Evolutionary conservation across 23 tunicate species (phyloP).

Genomic region (Clavelina lepadiformis): DNA sequence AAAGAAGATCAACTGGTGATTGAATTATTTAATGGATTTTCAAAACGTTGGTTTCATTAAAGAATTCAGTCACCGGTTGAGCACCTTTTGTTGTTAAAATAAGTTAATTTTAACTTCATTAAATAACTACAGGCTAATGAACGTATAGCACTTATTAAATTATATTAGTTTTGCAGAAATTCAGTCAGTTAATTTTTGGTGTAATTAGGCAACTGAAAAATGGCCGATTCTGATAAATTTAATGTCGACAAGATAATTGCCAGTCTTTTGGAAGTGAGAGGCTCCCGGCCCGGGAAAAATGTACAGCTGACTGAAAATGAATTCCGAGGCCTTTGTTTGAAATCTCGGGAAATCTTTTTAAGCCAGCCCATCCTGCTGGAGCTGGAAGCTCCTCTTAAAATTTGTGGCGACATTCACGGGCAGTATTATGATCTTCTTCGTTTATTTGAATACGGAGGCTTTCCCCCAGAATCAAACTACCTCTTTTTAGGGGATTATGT

Average conservation of each 20-base stretch:
- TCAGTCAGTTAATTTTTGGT: background rate
- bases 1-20: no score
- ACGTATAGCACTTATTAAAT: no score
- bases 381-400: constrained; percentile 96
- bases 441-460: constrained; percentile 94
- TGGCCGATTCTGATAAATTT: constrained; percentile 93
- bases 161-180: background rate
- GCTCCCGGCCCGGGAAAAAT: constrained; percentile 95
- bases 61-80: no score
- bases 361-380: constrained; percentile 98
- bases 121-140: no score
- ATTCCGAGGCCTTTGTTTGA: constrained; percentile 88
- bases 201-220: constrained; percentile 5
- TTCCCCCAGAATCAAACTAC: constrained; percentile 98
- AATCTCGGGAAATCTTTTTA: constrained; percentile 90
- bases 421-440: constrained; percentile 98
- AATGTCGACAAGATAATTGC: constrained; percentile 97
- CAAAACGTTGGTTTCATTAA: no score
- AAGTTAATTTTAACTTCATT: no score
- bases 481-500: constrained; percentile 95
- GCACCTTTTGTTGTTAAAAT: no score
- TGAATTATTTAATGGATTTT: no score
- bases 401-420: constrained; percentile 99
- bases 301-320: constrained; percentile 96
- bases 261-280: constrained; percentile 90